Percentiles rank a stretch among this genome's conserved stretches.
Evolutionary conservation across 1,140 invertebrate genomes (phyloP).

Genomic region (Scaptomyza graminum): DNA sequence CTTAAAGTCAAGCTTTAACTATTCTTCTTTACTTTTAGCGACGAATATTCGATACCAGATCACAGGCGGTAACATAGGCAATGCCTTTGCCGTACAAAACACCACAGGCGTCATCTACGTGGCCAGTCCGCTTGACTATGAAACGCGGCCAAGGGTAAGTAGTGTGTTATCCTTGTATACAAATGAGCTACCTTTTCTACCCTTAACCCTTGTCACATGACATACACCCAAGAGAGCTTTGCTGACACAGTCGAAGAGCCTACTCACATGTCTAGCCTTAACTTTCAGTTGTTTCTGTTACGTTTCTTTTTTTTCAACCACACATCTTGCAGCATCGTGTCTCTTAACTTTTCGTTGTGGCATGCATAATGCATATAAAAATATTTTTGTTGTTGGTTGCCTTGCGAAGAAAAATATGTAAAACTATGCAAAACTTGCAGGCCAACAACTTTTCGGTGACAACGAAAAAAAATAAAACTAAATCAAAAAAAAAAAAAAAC

Average conservation of each 20-base stretch:
- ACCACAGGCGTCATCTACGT: conserved; percentile 90
- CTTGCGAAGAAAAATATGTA: conserved; percentile 59
- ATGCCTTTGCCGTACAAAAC: conserved; percentile 90
- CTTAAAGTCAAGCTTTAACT: conserved; percentile 9
- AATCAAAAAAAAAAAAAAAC: conserved; percentile 61
- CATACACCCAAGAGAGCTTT: neutral
- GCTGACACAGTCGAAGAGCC: conserved; percentile 22
- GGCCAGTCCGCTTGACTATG: conserved; percentile 89
- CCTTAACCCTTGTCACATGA: conserved; percentile 3
- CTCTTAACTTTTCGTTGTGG: conserved; percentile 66
- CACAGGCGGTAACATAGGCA: conserved; percentile 90
- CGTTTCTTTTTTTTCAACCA: conserved; percentile 37
- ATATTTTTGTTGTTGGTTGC: conserved; percentile 66
- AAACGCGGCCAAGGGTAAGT: conserved; percentile 89
- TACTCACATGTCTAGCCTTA: conserved; percentile 30
- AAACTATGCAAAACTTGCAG: conserved; percentile 78
- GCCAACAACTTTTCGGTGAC: conserved; percentile 38
- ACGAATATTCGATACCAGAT: conserved; percentile 91
- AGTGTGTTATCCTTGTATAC: neutral
- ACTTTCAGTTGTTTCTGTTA: conserved; percentile 29
- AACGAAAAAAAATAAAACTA: conserved; percentile 14
- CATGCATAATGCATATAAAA: conserved; percentile 79
- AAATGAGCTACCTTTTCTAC: neutral
- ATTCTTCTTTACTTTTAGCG: conserved; percentile 85
- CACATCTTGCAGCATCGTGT: conserved; percentile 29